Conservation (phyloP, 2,797 vertebrate genomes). For the Sebastes diploproa region DNA sequence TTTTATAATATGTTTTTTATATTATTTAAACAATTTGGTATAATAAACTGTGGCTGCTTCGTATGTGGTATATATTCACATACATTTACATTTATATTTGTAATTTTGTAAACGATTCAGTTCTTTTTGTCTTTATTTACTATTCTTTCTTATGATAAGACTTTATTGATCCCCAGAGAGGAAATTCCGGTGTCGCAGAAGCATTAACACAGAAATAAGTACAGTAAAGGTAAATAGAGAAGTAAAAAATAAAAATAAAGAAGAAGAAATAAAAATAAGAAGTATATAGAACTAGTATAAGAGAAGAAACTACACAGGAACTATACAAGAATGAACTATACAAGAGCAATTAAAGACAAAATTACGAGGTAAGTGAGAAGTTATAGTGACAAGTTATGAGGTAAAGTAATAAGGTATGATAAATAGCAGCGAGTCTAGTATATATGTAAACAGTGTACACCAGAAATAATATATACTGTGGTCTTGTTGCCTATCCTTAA, state of each 20-base stretch:
- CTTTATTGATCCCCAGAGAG: too few relatives aligned
- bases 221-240: too few relatives aligned
- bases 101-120: too few relatives aligned
- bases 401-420: fast-evolving
- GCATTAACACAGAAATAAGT: too few relatives aligned
- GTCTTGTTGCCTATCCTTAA: conserved; percentile 1
- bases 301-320: fast-evolving
- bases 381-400: too few relatives aligned
- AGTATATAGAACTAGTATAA: too few relatives aligned
- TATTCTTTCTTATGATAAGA: background rate
- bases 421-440: background rate
- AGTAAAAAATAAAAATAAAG: background rate
- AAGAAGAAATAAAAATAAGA: background rate
- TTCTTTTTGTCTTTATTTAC: too few relatives aligned
- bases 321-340: background rate
- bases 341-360: background rate
- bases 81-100: background rate
- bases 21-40: background rate
- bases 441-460: background rate
- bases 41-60: background rate
- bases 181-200: too few relatives aligned
- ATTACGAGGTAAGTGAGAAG: too few relatives aligned
- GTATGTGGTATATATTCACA: background rate
- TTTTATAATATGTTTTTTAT: background rate
- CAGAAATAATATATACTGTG: background rate